Base-by-base conservation (phyloP, 2,888 invertebrate genomes). In the Eilema caniola region DNA sequence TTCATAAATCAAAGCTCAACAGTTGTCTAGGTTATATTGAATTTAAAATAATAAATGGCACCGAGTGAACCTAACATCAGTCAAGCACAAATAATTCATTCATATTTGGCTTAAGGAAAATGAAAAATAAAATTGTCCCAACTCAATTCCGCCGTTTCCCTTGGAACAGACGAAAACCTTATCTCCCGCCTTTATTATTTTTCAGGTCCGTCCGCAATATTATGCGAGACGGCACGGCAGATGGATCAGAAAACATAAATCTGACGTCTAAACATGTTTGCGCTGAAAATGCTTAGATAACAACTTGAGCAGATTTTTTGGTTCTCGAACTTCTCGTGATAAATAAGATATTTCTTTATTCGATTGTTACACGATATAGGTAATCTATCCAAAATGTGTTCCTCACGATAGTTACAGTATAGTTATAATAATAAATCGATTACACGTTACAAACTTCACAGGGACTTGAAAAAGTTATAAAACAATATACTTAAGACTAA, bases 211-310 rank as follows among this genome's bases (percentile, higher is more conserved):
- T 88, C 91, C 90, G 89, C 92, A 92, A 92, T 93, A 93, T 94
- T 93, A 94, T 92, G 90, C 92, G 90, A 92, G 88, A 89, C 88
- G 88, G 87, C 86, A 88, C 87, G 89, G 89, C 90, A 91, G 93
- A 93, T 92, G 92, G 92, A 93, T 93, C 92, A 92, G 91, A 90
- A 92, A 90, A 92, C 92, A 93, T 92, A 93, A 94, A 93, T 94
- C 91, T 91, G 88, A 90, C 86, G 88, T 90, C 90, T 93, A 90
- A 93, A 92, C 91, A 92, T 93, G 91, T 93, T 93, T 92, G 87
- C 88, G 87, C 83, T 88, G 85, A 88, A 90, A 83, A 78, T 82
- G 83, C 76, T 84, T 75, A 81, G 81, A 84, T 83, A 84, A 84
- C 85, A 83, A 83, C 76, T 82, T 81, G 77, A 78, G 83, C 82